Evolutionary conservation across 1,140 invertebrate species (phyloP), one percentile per base, ranked within the genome.

Genomic region (Drosophila kikkawai): DNA sequence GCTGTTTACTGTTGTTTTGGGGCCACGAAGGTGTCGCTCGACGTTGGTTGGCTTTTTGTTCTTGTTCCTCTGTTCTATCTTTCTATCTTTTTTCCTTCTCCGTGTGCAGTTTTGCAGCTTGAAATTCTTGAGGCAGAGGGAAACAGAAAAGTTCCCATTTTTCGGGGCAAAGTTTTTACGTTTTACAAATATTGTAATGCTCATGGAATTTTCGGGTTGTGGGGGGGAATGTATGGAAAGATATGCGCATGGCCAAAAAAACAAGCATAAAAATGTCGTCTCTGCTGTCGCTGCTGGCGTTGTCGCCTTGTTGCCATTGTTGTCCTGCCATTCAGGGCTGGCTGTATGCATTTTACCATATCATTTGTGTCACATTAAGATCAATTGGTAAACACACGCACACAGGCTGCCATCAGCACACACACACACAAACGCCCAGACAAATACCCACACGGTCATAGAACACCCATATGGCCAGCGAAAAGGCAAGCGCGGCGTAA

Each of bases 321-420:
- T 79, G 57, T 79, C 67, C 65, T 77, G 75, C 75, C 71, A 53
- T 65, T 67, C 82, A 82, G 64, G 75, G 63, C 78, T 75, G 76
- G 67, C 80, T 80, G 84, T 81, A 67, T 78, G 75, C 65, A 91
- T 78, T 87, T 88, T 88, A 84, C 79, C 83, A 85, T 91, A 91
- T 92, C 86, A 92, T 92, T 92, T 92, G 86, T 91, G 91, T 91
- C 91, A 92, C 91, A 92, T 92, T 92, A 92, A 91, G 91, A 92
- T 92, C 91, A 92, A 92, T 92, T 91, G 91, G 86, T 85, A 91
- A 85, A 88, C 81, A 90, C 78, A 75, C 74, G 60, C 55, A 69
- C 58, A 69, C 51, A 56, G 26, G 26, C 26, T 29, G 26, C 26
- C 26, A 29, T 29, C 26, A 29, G 26, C 59, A 19, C 53, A 51